Evolutionary conservation across 1,140 invertebrate species (phyloP), one percentile per base, ranked within the genome.

Genomic region (Zaprionus davidi): DNA sequence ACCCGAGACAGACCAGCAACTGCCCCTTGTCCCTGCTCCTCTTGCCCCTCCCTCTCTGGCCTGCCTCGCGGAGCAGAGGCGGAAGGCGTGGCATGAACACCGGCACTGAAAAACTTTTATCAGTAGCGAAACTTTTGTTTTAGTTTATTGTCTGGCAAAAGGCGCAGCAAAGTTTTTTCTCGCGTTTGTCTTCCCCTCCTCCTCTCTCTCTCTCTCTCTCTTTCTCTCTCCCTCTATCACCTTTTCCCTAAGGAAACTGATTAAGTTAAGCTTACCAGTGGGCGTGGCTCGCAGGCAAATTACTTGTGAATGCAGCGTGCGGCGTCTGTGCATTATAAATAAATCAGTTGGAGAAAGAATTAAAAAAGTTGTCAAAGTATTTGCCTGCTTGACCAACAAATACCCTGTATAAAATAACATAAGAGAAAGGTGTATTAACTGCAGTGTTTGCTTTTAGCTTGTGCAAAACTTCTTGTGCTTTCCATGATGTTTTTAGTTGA

Each of bases 141-240:
- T 83, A 88, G 80, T 87, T 87, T 87, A 83, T 83, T 87, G 83
- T 84, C 83, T 81, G 75, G 68, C 67, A 73, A 72, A 58, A 75
- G 78, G 80, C 65, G 74, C 53, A 68, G 66, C 67, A 78, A 87
- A 87, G 53, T 73, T 83, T 78, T 67, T 38, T 24, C 20, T 51
- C 46, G 46, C 46, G 46, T 22, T 13, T 24, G 38, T 41, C 15
- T 41, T 2, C 13, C 38, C 4, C 38, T n/a, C n/a, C 2, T 20
- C 38, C 38, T 20, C 34, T 4, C 36, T n/a, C 38, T 41, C 36
- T 28, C 15, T 7, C 13, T 7, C 17, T 20, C 34, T 20, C 17
- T 20, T 13, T 13, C n/a, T 5, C 31, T 46, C 20, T 12, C 13
- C 4, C 17, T 15, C 11, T 5, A 26, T 46, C 38, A 41, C 41